Evolutionary conservation across 2,888 invertebrate species (phyloP), one percentile per base, ranked within the genome.

Genomic region (Neelides folsomi): DNA sequence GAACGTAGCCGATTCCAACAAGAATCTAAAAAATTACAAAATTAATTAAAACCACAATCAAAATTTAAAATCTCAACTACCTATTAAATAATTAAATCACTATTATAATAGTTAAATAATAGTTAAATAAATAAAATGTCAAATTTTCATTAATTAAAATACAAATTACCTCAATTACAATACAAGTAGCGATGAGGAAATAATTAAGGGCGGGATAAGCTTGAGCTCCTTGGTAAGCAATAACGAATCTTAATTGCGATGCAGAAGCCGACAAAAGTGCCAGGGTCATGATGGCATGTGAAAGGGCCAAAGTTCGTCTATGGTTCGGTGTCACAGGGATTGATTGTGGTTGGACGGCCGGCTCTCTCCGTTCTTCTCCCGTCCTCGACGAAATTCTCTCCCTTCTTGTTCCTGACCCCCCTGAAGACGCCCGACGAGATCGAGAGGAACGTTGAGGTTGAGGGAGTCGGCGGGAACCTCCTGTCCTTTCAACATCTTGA

Each of bases 191-290:
- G 40, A 64, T 57, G 18, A 64, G 59, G 53, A 64, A 61, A 46
- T 64, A 64, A 51, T 62, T 62, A 8, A 64, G 50, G n/a, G 53
- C 54, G 12, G 64, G 64, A 45, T 62, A 62, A 8, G 58, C 38
- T 46, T 64, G 62, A 12, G 57, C 56, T 47, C 57, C 53, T 13
- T 60, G 57, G 42, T 62, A 64, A 9, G 58, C 54, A 15, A 61
- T 54, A 27, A 64, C 51, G 52, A 61, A 64, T 37, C 62, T 52
- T 44, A 64, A 59, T 57, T 64, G 64, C 47, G 61, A 59, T 16
- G 62, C 61, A 15, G 64, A 62, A 7, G 61, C 60, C 9, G 61
- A 61, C n/a, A 64, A 48, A n/a, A 64, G 57, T 6, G 62, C 64
- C 2, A 64, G 47, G 3, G 64, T 62, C 58, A 62, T 60, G 15